phyloP scores from a whole-genome alignment of 2,888 invertebrate genomes.

The Argyra leucocephala region DNA sequence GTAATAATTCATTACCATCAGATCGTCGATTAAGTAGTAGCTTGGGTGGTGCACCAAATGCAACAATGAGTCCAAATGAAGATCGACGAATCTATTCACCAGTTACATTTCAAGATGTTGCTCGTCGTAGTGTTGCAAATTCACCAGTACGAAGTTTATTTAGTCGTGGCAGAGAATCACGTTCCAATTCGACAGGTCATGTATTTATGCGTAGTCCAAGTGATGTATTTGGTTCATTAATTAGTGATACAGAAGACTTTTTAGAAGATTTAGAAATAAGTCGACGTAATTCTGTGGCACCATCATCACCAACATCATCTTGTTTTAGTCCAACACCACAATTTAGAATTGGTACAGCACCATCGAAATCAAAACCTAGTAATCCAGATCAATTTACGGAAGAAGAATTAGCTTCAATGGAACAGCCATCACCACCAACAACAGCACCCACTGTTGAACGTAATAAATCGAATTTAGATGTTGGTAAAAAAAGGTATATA shows the following conservation, averaged over 20 bases:
- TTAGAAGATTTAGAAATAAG: conserved; percentile 42
- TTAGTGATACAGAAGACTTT: conserved; percentile 51
- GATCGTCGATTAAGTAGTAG: conserved; percentile 28
- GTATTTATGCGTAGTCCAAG: conserved; percentile 49
- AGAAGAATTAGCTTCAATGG: conserved; percentile 40
- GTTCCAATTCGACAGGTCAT: conserved; percentile 61
- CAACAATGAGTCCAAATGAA: conserved; percentile 31
- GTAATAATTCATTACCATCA: conserved; percentile 12
- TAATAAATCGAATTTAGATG: conserved; percentile 23
- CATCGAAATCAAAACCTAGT: conserved; percentile 37
- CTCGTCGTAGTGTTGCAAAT: conserved; percentile 65
- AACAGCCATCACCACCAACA: conserved; percentile 40
- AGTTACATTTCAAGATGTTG: conserved; percentile 75
- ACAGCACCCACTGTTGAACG: conserved; percentile 43
- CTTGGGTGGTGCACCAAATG: conserved; percentile 28
- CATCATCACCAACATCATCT: conserved; percentile 28
- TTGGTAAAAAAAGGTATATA: conserved; percentile 4
- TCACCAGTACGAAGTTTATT: conserved; percentile 54
- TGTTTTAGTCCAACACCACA: conserved; percentile 50
- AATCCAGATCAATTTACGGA: conserved; percentile 39
- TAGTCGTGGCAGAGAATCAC: conserved; percentile 47
- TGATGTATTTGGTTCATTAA: conserved; percentile 50
- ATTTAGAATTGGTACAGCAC: conserved; percentile 50
- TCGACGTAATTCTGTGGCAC: conserved; percentile 32
- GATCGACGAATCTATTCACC: conserved; percentile 72